These are phyloP conservation scores for Aleiodes alternator DNA, from an alignment of 2,888 invertebrate genomes.

Conservation along the genomic window DNA sequence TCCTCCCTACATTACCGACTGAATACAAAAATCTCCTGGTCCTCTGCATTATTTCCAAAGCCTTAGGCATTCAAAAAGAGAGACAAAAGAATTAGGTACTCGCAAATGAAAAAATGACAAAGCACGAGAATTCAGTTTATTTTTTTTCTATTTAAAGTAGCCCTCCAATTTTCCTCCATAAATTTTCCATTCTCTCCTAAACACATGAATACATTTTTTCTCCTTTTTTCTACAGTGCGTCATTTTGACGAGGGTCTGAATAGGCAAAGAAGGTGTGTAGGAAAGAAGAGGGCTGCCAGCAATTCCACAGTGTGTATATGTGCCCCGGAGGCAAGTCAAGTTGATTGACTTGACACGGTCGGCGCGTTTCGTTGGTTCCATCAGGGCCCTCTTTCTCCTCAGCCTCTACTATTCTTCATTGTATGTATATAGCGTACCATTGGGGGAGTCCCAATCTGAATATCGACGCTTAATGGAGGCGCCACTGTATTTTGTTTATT, in stretches of 20 bases:
- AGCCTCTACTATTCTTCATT: neutral
- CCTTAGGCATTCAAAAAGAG: too few species aligned
- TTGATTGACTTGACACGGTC: conserved; percentile 42
- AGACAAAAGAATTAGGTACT: too few species aligned
- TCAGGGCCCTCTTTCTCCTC: conserved; percentile 35
- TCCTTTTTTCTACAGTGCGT: conserved; percentile 26
- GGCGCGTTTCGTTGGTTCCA: conserved; percentile 47
- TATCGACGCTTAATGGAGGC: conserved; percentile 67
- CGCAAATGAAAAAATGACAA: too few species aligned
- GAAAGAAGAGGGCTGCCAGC: neutral
- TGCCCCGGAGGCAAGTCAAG: conserved; percentile 34
- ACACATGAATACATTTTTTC: conserved; percentile 25
- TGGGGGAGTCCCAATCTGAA: conserved; percentile 58
- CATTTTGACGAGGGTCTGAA: conserved; percentile 45
- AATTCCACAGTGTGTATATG: conserved; percentile 31
- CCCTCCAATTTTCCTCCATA: neutral
- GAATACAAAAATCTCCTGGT: too few species aligned
- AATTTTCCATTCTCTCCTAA: neutral
- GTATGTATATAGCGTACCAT: conserved; percentile 3
- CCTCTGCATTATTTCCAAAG: neutral
- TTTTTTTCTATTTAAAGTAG: too few species aligned
- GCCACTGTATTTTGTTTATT: conserved; percentile 62
- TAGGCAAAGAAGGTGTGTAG: conserved; percentile 13
- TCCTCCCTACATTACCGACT: too few species aligned
- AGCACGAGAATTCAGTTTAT: too few species aligned